Conservation (phyloP, 2,113 vertebrate genomes). For the Passer domesticus region DNA sequence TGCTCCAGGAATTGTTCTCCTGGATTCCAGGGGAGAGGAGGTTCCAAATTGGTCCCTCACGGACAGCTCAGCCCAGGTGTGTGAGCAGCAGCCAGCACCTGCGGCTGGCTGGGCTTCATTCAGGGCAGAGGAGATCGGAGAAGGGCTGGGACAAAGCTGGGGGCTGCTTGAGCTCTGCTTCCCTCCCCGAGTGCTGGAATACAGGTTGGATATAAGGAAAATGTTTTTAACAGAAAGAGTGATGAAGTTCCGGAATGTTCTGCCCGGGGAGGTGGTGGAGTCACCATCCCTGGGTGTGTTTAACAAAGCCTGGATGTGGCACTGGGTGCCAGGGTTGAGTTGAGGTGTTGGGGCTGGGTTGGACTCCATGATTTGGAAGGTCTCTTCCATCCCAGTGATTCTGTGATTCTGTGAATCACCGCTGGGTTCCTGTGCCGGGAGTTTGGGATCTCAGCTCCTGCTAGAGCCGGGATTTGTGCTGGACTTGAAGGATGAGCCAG, state of each 20-base stretch:
- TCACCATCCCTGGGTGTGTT: no score
- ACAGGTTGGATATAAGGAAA: background rate
- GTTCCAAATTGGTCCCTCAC: background rate
- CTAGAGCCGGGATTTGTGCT: background rate
- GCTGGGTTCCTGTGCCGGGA: background rate
- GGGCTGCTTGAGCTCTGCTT: background rate
- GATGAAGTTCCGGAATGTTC: no score
- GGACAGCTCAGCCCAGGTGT: background rate
- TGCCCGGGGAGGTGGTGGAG: no score
- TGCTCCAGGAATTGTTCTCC: background rate
- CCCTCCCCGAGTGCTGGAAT: background rate
- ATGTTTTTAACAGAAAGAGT: background rate
- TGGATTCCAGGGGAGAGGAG: background rate
- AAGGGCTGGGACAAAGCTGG: background rate
- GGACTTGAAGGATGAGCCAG: background rate
- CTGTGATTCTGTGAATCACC: background rate
- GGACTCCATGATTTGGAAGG: background rate
- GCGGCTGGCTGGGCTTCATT: accelerated
- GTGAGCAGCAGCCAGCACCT: background rate
- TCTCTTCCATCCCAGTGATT: background rate
- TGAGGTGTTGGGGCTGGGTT: background rate
- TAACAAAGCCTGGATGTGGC: no score
- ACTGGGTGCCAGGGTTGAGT: background rate
- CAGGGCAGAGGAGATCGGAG: background rate
- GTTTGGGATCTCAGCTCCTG: background rate